These are phyloP conservation scores for Conus canariensis DNA, from an alignment of 2,888 invertebrate genomes.

Conservation along the genomic window DNA sequence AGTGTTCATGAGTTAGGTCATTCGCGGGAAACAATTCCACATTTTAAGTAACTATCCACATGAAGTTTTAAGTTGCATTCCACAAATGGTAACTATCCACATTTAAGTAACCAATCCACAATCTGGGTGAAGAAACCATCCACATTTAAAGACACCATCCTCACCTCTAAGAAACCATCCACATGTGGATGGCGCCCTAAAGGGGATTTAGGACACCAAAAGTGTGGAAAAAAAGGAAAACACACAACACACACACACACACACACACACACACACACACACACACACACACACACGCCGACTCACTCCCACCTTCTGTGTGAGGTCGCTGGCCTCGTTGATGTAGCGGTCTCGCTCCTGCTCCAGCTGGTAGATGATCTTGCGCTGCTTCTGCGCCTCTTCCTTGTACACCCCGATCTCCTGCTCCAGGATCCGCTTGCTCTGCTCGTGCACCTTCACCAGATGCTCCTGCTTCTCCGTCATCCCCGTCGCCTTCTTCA, in stretches of 20 bases:
- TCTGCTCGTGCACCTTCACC: constrained; percentile 85
- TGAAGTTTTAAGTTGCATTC: no score
- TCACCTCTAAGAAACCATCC: no score
- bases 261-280: neutral
- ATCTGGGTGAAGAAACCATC: no score
- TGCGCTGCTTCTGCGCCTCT: constrained; percentile 84
- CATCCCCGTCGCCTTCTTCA: constrained; percentile 78
- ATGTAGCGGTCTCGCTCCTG: constrained; percentile 84
- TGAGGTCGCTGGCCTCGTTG: constrained; percentile 83
- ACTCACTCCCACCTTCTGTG: constrained; percentile 78
- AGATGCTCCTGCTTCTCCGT: constrained; percentile 84
- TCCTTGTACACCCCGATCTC: constrained; percentile 84
- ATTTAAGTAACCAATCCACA: no score
- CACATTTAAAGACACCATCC: no score
- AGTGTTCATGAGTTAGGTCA: no score
- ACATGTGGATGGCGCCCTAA: no score
- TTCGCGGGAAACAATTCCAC: no score
- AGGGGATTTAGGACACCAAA: no score
- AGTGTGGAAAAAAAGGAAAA: no score
- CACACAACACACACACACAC: neutral
- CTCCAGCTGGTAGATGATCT: constrained; percentile 82
- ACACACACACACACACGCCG: neutral
- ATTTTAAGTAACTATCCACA: no score
- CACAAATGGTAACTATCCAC: no score
- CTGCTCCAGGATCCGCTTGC: constrained; percentile 85